Evolutionary conservation across 2,797 vertebrate genomes (phyloP).

Genomic region (Schizopygopsis malacanthus): DNA sequence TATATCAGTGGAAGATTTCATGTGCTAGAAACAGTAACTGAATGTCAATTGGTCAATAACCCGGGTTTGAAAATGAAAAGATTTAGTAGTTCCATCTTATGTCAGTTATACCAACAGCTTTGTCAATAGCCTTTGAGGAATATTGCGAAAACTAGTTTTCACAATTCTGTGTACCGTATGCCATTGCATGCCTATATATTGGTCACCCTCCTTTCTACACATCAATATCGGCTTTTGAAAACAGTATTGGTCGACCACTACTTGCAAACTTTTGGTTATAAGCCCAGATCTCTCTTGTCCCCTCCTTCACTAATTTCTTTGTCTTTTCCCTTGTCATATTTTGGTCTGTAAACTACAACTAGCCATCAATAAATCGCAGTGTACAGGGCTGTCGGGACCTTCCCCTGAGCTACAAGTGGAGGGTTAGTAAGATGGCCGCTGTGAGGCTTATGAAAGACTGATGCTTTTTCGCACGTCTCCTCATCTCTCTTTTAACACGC

Average conservation of each 20-base stretch:
- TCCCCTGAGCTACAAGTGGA: conserved; percentile 36
- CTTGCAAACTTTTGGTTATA: background rate
- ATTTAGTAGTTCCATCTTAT: background rate
- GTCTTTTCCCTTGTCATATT: conserved; percentile 1
- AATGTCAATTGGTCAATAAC: background rate
- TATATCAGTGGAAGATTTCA: background rate
- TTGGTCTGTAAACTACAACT: conserved; percentile 1
- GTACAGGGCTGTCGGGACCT: conserved; percentile 13
- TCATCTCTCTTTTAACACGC: conserved; percentile 46
- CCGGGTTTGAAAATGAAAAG: background rate
- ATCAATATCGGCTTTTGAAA: background rate
- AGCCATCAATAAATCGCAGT: conserved; percentile 8
- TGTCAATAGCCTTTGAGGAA: background rate
- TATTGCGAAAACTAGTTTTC: background rate
- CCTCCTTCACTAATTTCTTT: background rate
- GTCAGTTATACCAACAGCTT: background rate
- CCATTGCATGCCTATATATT: background rate
- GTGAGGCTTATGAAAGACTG: conserved; percentile 51
- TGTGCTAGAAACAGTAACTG: background rate
- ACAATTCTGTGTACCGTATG: background rate
- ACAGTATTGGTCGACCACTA: background rate
- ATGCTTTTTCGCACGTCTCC: conserved; percentile 41
- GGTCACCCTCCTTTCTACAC: background rate
- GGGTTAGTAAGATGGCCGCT: conserved; percentile 32
- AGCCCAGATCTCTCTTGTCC: background rate